Base-by-base conservation (phyloP, 2,888 invertebrate genomes). In the Neuroscelio doddi region DNA sequence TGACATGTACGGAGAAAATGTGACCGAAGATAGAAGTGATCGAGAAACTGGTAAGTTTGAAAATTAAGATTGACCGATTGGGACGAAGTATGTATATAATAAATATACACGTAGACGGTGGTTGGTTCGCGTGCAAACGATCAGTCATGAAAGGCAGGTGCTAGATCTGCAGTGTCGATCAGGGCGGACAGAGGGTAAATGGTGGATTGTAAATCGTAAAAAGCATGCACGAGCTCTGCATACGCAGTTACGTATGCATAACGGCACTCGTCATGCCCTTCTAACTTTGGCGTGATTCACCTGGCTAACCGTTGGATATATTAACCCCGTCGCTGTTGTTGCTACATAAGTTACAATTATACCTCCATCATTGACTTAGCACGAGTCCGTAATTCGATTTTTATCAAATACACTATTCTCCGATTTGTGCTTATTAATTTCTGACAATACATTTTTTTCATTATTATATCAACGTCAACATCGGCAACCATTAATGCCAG, bases 1-100 rank as follows among this genome's bases (percentile, higher is more conserved):
- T 74, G 93, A 94, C 73, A 89, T 91, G 79, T 87, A 90, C 36
- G 86, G 87, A n/a, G 89, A 90, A 68, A 88, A 88, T 47, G 84
- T 85, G n/a, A 86, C 87, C 26, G 89, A 90, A 77, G 90, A 90
- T 74, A 86, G 88, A 72, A 87, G 86, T 58, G 88, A 88, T 80
- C 85, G 89, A 70, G 90, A 90, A 84, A 90, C 90, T 82, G 90
- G 90, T 91, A 81, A 87, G 87, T 77, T 45, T 41, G 10, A 1
- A 12, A 12, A 34, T 51, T 61, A 29, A 15, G 41, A n/a, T n/a
- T n/a, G n/a, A n/a, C n/a, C n/a, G n/a, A n/a, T n/a, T n/a, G n/a
- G n/a, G n/a, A n/a, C n/a, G n/a, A n/a, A n/a, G 24, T 39, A 36
- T 42, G 49, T 57, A 52, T 38, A 24, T 47, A 57, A 57, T 63